Evolutionary conservation across 2,888 invertebrate species (phyloP), one percentile per base, ranked within the genome.

Genomic region (Micoletzkya japonica): DNA sequence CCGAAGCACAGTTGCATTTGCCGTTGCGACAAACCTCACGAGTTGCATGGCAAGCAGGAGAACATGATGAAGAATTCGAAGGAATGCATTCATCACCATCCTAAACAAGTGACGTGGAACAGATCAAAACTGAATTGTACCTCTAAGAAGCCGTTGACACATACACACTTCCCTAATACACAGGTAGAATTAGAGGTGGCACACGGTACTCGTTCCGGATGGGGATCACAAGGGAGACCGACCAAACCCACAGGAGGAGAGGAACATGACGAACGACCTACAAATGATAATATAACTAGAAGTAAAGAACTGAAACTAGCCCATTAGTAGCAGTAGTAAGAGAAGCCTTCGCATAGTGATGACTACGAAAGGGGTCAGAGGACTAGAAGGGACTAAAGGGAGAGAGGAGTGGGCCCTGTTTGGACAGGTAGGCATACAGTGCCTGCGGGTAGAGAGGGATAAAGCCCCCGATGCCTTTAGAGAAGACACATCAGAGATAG

Each of bases 181-280:
- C 68, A 68, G 3, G 49, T 58, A 20, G 68, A 37, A n/a, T 58
- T 44, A 6, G 44, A 17, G 10, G 50, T 39, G 1, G 57, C 4
- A 30, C 68, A 68, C 1, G 68, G 24, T 0, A 58, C 44, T 4
- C 32, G 26, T 30, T 68, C 68, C 2, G 57, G 57, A 28, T 68
- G 37, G n/a, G 68, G 58, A 37, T 58, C 57, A 20, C 68, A 68
- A 6, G 68, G 58, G n/a, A 6, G 44, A n/a, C 57, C 57, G 32
- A 68, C 32, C 4, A 32, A 44, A 24, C 68, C 68, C 2, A 58
- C 17, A 4, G 3, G 17, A 26, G 66, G 66, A 28, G 20, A 39
- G 54, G 30, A 28, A 2, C 28, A 4, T 4, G 36, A 17, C 2
- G 52, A n/a, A 4, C 30, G n/a, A 10, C 56, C 14, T 20, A 37